Base-by-base conservation (phyloP, 2,113 vertebrate species). In the Phoxinus phoxinus region DNA sequence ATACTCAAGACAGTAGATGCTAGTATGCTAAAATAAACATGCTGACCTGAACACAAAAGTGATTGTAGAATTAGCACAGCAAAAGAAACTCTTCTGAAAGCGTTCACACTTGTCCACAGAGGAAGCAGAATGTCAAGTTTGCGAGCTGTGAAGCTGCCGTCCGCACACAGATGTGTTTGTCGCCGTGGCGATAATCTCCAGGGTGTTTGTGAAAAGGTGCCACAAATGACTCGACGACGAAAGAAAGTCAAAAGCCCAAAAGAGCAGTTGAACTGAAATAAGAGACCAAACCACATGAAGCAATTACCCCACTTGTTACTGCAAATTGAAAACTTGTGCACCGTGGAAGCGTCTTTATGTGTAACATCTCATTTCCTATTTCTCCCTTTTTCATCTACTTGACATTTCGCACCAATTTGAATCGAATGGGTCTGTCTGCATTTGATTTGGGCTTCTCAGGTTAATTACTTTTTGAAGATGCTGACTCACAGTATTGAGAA, bases 391-490 rank as follows among this genome's bases (percentile, higher is more conserved):
- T 80, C 53, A 46, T 84, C 73, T 77, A 25, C 83, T 85, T 86
- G 88, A 89, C 81, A 87, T 86, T 87, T 86, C 27, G 4, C 30
- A 17, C 59, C 41, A 56, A 84, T 77, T 76, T 86, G 69, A 85
- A 41, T 53, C 44, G 15, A 86, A 75, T 17, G 58, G 41, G 23
- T 44, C 59, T 51, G 35, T 80, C 76, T 6, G 46, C 23, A 17
- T 65, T 83, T 56, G 67, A 61, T 74, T 46, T 27, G 71, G 30
- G 56, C 25, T 75, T 69, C 56, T 53, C 78, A 35, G 37, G 63
- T 78, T 37, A 74, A 84, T 80, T 35, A 61, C 9, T 67, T 82
- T 53, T 25, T 65, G 25, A 65, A 58, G 76, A 84, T 41, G 27
- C 59, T 10, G 71, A 75, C 11, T 63, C 83, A 44, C 37, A 11